Base-by-base conservation (phyloP, 2,888 invertebrate species). In the Galerucella calmariensis region DNA sequence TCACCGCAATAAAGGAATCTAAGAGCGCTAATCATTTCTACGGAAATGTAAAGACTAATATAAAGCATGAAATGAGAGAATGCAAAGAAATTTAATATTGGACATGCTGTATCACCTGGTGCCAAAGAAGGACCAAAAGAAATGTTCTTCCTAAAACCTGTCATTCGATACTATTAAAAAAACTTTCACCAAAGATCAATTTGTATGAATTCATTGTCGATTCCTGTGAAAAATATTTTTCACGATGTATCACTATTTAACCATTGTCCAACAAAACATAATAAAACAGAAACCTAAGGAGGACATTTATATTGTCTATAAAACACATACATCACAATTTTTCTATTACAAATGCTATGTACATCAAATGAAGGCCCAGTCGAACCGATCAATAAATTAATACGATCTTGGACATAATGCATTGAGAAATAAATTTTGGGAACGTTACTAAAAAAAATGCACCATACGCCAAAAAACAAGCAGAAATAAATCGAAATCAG, bases 291-390 rank as follows among this genome's bases (percentile, higher is more conserved):
- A 83, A 85, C 85, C 86, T 66, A 85, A 85, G 85, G 85, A 85
- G 85, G 80, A 82, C 82, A 84, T 81, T 81, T 83, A 87, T 86
- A 86, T 86, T 86, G 86, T 86, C 86, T 86, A 83, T 83, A 82
- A 86, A 86, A 86, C 85, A 87, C 86, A 85, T 86, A 85, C 86
- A 87, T 86, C 86, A 86, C 86, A 87, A 85, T 85, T 86, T 86
- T 65, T 65, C 85, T 85, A 84, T 85, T 80, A 83, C 84, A 83
- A 82, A 78, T 72, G 83, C 84, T 86, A 86, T 86, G 81, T 86
- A 86, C 85, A 86, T 81, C 78, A 83, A 83, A 85, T 79, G 82
- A 85, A 84, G 85, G 85, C 85, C 84, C 84, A 84, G 84, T 82
- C 78, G 80, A 85, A 85, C 83, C 83, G 82, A 82, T 63, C 27